phyloP scores from a whole-genome alignment of 2,113 vertebrate species.

The Tenebrosternarchus preto region DNA sequence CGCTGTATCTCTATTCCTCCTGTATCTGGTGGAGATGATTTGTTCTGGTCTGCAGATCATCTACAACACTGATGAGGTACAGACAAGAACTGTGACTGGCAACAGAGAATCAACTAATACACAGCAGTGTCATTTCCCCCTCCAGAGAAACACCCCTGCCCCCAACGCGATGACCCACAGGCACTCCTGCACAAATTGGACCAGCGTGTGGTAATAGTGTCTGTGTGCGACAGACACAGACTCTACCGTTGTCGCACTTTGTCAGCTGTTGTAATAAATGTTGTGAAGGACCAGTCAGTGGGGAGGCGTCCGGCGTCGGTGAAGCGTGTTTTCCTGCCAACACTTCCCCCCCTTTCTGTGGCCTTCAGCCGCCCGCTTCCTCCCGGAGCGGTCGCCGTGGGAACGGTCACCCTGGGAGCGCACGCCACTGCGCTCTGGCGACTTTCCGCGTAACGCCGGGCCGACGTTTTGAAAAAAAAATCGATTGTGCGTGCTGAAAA shows the following conservation, averaged over 20 bases:
- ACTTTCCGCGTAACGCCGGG: no score
- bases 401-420: no score
- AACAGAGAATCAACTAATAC: background rate
- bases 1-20: constrained; percentile 88
- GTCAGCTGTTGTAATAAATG: constrained; percentile 3
- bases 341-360: background rate
- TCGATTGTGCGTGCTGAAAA: no score
- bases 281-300: background rate
- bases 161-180: background rate
- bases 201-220: background rate
- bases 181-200: background rate
- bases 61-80: constrained; percentile 99
- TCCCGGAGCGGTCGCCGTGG: no score
- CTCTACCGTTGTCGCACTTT: background rate
- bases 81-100: background rate
- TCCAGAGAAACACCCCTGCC: background rate
- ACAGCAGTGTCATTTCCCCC: background rate
- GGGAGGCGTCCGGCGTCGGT: background rate
- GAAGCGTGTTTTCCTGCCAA: background rate
- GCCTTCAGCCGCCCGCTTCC: no score
- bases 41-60: constrained; percentile 96
- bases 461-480: background rate
- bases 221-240: background rate
- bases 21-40: constrained; percentile 99
- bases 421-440: no score